These are phyloP conservation scores for Ptychobarbus kaznakovi DNA, from an alignment of 2,797 vertebrate genomes.

Conservation along the genomic window DNA sequence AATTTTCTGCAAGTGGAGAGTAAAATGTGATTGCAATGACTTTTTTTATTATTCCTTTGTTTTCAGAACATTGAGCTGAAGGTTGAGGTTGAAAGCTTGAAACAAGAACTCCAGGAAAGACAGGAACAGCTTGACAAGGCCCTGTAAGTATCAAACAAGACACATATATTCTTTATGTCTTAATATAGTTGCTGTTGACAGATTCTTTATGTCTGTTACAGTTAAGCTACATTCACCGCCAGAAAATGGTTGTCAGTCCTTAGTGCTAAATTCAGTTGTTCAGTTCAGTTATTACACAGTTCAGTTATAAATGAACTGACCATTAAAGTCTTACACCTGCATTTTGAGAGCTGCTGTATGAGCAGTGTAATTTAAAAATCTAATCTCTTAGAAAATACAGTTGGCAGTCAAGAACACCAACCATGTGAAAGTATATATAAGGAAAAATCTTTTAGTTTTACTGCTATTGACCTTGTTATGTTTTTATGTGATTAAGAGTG, in stretches of 20 bases:
- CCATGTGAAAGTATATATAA: not conserved
- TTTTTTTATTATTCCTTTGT: not conserved
- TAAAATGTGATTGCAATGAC: not conserved
- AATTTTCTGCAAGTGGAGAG: not conserved
- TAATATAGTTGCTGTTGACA: not conserved
- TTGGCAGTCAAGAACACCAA: not conserved
- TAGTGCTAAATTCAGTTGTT: not conserved
- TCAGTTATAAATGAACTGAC: not conserved
- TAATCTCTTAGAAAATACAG: not conserved
- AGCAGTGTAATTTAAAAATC: not conserved
- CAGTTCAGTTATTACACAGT: not conserved
- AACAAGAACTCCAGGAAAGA: constrained; percentile 89
- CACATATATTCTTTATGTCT: not conserved
- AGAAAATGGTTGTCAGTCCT: not conserved
- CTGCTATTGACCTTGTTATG: not conserved
- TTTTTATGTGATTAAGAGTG: not conserved
- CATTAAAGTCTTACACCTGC: not conserved
- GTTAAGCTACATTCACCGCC: not conserved
- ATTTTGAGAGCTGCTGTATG: not conserved
- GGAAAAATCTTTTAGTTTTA: not conserved
- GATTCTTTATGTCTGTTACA: not conserved
- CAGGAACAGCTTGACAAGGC: constrained; percentile 83
- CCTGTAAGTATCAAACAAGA: constrained; percentile 80
- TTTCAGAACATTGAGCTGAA: constrained; percentile 93
- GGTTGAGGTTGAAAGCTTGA: constrained; percentile 93